These are phyloP conservation scores for Dendrolimus kikuchii DNA, from an alignment of 1,140 invertebrate species.

Conservation along the genomic window DNA sequence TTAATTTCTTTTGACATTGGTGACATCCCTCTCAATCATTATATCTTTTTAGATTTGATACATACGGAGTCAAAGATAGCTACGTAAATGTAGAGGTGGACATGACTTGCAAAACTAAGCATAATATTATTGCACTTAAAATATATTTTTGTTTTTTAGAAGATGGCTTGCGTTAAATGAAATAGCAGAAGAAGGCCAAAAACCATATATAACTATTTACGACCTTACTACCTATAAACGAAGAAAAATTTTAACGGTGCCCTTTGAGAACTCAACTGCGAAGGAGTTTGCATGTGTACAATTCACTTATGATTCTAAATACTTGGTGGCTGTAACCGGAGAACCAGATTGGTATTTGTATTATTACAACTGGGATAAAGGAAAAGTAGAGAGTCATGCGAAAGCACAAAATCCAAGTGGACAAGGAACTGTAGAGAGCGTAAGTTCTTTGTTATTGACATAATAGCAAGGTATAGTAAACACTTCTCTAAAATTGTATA, in stretches of 20 bases:
- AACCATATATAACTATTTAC: constrained; percentile 77
- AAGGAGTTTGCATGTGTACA: constrained; percentile 79
- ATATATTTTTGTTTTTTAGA: constrained; percentile 53
- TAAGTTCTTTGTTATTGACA: constrained; percentile 22
- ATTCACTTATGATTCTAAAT: constrained; percentile 86
- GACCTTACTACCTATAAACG: constrained; percentile 76
- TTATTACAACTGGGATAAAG: constrained; percentile 89
- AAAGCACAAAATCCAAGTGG: constrained; percentile 79
- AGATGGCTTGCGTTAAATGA: constrained; percentile 69
- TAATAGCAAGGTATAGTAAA: too few relatives aligned
- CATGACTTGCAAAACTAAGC: too few relatives aligned
- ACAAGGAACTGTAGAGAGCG: constrained; percentile 62
- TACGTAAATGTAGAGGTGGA: too few relatives aligned
- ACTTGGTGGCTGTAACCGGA: constrained; percentile 83
- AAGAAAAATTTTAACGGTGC: constrained; percentile 75
- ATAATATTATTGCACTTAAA: neutral
- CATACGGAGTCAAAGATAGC: too few relatives aligned
- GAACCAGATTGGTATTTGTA: constrained; percentile 86
- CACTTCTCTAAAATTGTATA: too few relatives aligned
- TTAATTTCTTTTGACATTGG: too few relatives aligned
- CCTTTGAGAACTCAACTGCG: constrained; percentile 68
- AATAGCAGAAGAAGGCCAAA: constrained; percentile 60
- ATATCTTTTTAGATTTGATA: too few relatives aligned
- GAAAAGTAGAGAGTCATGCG: constrained; percentile 83
- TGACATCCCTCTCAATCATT: too few relatives aligned